Percentiles rank a stretch among this genome's conserved stretches.
Conservation (phyloP, 2,888 invertebrate species). For the Lacanobia wlatinum region DNA sequence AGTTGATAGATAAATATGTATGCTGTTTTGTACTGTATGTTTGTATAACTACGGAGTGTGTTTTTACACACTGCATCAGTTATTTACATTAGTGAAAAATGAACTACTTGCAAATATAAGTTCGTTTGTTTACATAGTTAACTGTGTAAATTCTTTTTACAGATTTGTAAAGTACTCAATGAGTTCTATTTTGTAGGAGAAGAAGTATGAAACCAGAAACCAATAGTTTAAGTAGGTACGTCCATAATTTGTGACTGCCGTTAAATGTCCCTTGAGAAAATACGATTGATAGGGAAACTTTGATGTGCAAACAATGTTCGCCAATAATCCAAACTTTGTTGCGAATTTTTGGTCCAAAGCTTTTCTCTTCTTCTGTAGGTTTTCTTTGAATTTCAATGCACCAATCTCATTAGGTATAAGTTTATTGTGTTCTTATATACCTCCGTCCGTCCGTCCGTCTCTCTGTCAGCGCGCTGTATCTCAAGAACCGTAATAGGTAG, state of each 20-base stretch:
- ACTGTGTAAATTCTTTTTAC: background rate
- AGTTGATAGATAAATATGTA: background rate
- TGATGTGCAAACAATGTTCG: slow-evolving; percentile 29
- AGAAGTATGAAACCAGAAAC: background rate
- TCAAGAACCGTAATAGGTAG: too few species aligned
- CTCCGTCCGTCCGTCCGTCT: too few species aligned
- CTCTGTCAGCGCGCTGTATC: too few species aligned
- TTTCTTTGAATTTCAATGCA: background rate
- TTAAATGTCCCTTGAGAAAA: slow-evolving; percentile 39
- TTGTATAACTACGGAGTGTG: background rate
- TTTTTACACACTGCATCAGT: background rate
- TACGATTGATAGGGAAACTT: slow-evolving; percentile 29
- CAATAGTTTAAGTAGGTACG: background rate
- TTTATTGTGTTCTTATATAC: too few species aligned
- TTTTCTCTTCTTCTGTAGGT: background rate
- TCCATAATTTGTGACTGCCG: slow-evolving; percentile 22
- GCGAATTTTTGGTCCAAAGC: slow-evolving; percentile 32
- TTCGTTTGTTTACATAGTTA: slow-evolving; percentile 7
- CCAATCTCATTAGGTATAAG: background rate
- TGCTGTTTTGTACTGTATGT: too few species aligned
- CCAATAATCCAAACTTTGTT: slow-evolving; percentile 30
- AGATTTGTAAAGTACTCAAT: background rate
- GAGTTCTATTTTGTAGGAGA: background rate
- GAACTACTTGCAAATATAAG: slow-evolving; percentile 1
- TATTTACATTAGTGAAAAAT: slow-evolving; percentile 1